Evolutionary conservation across 2,888 invertebrate genomes (phyloP).

Genomic region (Microctonus hyperodae): DNA sequence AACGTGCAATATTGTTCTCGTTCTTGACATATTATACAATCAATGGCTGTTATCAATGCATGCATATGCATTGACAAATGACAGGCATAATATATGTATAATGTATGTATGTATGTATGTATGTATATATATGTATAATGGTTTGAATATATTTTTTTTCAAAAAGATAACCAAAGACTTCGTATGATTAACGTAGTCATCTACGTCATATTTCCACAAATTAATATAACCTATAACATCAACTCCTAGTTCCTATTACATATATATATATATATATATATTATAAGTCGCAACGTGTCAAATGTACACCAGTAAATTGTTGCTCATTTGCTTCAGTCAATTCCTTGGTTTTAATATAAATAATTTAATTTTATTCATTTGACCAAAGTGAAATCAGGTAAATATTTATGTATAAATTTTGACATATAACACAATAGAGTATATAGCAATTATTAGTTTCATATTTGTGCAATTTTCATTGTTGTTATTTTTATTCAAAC

Average conservation of each 20-base stretch:
- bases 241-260: neutral
- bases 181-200: no score
- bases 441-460: no score
- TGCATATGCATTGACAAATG: no score
- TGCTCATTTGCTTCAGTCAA: neutral
- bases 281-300: slow-evolving; percentile 23
- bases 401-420: neutral
- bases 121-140: no score
- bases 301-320: neutral
- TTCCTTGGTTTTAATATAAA: neutral
- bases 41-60: neutral
- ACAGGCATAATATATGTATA: neutral
- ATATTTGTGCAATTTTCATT: no score
- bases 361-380: neutral
- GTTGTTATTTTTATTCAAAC: no score
- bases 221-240: neutral
- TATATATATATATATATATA: neutral
- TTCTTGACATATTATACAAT: neutral
- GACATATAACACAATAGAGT: no score
- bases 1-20: neutral
- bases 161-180: no score
- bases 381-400: neutral
- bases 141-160: no score
- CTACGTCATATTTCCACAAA: neutral
- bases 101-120: neutral